Conservation (phyloP, 2,113 vertebrate species). For the Cavia aperea region DNA sequence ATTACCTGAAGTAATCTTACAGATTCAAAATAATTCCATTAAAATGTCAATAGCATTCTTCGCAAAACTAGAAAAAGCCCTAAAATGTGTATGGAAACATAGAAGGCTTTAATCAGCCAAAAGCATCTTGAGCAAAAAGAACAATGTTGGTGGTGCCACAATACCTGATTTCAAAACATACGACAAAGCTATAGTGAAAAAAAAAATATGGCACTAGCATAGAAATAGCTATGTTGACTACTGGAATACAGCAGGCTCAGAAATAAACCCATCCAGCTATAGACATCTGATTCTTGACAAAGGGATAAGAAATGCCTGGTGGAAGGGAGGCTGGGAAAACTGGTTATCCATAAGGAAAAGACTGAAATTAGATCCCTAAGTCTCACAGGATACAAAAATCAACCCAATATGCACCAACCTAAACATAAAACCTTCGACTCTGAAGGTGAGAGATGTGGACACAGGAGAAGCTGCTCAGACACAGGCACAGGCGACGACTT, state of each 20-base stretch:
- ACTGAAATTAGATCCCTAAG: not conserved
- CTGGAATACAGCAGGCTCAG: not conserved
- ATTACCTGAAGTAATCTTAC: not conserved
- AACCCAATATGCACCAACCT: not conserved
- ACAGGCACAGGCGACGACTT: no score
- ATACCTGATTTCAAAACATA: not conserved
- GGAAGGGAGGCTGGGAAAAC: not conserved
- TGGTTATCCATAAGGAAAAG: not conserved
- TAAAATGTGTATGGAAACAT: not conserved
- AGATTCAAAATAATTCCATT: not conserved
- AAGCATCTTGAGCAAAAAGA: not conserved
- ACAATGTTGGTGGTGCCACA: not conserved
- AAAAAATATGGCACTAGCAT: not conserved
- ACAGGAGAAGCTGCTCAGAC: not conserved
- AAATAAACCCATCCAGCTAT: not conserved
- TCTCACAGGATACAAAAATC: not conserved
- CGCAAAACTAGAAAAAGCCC: not conserved
- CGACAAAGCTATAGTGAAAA: not conserved
- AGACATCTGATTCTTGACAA: not conserved
- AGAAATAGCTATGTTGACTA: not conserved
- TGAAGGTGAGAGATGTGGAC: not conserved
- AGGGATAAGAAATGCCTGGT: not conserved
- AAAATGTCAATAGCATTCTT: not conserved
- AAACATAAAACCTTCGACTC: not conserved
- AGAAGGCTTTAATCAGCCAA: not conserved